Percentiles rank a stretch among this genome's conserved stretches.
These are phyloP conservation scores for Petrosia ficiformis DNA, from an alignment of 37 sponge, comb jelly and placozoan species.

Conservation along the genomic window DNA sequence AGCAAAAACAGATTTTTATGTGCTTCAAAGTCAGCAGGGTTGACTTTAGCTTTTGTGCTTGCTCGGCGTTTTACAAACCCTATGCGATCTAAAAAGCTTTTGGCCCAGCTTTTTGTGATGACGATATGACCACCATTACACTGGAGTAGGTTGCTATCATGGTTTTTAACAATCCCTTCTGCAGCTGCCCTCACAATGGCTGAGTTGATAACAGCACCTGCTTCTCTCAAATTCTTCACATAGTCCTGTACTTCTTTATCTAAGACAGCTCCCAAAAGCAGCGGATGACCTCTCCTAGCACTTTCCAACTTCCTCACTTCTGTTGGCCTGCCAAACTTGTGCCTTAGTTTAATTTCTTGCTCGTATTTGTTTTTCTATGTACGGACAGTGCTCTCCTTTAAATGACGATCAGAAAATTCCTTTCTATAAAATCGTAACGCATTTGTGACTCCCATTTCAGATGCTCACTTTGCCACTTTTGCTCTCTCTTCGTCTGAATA, in stretches of 20 bases:
- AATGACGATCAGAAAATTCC: constrained; percentile 14
- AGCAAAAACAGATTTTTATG: constrained; percentile 15
- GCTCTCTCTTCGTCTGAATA: constrained; percentile 5
- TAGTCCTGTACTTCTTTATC: constrained; percentile 13
- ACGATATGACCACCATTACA: constrained; percentile 21
- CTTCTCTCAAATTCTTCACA: constrained; percentile 16
- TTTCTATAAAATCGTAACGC: neutral
- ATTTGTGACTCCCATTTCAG: constrained; percentile 10
- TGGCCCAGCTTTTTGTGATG: neutral
- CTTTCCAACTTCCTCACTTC: neutral
- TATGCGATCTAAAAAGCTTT: constrained; percentile 21
- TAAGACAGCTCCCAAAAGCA: constrained; percentile 5
- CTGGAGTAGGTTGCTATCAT: constrained; percentile 33
- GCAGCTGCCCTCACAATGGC: constrained; percentile 17
- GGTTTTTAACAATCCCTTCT: constrained; percentile 23
- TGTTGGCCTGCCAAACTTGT: neutral
- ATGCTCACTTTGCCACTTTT: constrained; percentile 1
- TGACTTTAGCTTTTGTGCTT: constrained; percentile 12
- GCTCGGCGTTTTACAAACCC: constrained; percentile 21
- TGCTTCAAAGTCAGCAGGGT: constrained; percentile 10
- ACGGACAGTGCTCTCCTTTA: constrained; percentile 15
- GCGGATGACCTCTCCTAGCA: constrained; percentile 17
- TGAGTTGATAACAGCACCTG: constrained; percentile 10
- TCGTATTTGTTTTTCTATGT: neutral
- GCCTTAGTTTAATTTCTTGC: constrained; percentile 6